Evolutionary conservation across 30 jellyfish, hydroid and myxozoan species (phyloP).

Genomic region (Aurelia aurita): DNA sequence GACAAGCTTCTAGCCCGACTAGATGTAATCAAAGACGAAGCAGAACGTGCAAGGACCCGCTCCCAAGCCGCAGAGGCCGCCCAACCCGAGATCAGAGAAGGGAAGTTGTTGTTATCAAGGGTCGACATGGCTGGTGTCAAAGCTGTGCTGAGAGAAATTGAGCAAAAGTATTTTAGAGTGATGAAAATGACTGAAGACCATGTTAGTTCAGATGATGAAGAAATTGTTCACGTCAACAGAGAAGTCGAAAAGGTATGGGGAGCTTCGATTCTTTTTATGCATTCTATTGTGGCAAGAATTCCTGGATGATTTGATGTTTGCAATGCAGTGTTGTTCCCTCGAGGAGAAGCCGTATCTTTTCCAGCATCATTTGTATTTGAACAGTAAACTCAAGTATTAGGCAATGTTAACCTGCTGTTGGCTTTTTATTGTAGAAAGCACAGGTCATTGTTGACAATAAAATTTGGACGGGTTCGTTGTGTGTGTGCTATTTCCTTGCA

Average conservation of each 20-base stretch:
- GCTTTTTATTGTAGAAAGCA: too few relatives aligned
- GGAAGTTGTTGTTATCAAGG: conserved; percentile 78
- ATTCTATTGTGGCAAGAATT: too few relatives aligned
- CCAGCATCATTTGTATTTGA: too few relatives aligned
- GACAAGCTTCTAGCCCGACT: conserved; percentile 72
- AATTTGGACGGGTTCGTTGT: too few relatives aligned
- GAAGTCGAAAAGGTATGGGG: conserved; percentile 83
- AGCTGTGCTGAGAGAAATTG: conserved; percentile 65
- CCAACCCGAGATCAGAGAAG: conserved; percentile 87
- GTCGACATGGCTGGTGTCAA: conserved; percentile 73
- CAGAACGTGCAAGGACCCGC: conserved; percentile 76
- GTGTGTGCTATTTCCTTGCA: too few relatives aligned
- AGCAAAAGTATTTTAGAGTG: conserved; percentile 69
- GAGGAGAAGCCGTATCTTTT: too few relatives aligned
- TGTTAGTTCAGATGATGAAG: conserved; percentile 88
- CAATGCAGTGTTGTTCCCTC: too few relatives aligned
- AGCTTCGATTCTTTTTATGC: too few relatives aligned
- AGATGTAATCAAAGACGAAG: conserved; percentile 53
- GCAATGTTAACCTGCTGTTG: too few relatives aligned
- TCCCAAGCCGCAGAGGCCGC: conserved; percentile 92
- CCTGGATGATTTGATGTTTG: too few relatives aligned
- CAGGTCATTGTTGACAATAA: too few relatives aligned
- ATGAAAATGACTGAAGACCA: conserved; percentile 77
- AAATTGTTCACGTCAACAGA: conserved; percentile 70
- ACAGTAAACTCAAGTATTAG: too few relatives aligned